phyloP scores from a whole-genome alignment of 2,888 invertebrate species.

The Synanthedon tipuliformis region DNA sequence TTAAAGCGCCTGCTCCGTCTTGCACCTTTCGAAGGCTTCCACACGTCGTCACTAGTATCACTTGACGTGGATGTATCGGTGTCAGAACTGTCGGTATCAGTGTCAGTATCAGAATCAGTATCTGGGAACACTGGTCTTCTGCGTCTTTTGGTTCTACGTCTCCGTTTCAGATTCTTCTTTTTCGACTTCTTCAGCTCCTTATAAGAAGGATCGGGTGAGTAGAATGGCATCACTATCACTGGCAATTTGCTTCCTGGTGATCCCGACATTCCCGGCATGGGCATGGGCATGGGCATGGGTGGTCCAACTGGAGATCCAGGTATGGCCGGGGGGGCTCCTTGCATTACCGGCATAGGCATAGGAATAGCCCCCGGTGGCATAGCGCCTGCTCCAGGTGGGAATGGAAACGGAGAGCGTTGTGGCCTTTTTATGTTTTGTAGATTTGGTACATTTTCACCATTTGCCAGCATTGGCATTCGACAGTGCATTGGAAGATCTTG shows the following conservation, averaged over 20 bases:
- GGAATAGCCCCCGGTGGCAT: conserved; percentile 2
- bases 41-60: conserved; percentile 23
- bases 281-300: conserved; percentile 11
- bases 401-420: conserved; percentile 18
- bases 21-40: conserved; percentile 21
- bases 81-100: conserved; percentile 7
- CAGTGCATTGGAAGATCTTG: conserved; percentile 59
- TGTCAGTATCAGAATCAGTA: conserved; percentile 2
- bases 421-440: conserved; percentile 11
- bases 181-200: conserved; percentile 15
- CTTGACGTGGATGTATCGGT: conserved; percentile 12
- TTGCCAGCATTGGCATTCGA: conserved; percentile 33
- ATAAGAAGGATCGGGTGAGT: conserved; percentile 39
- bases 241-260: conserved; percentile 42
- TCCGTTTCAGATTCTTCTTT: conserved; percentile 6
- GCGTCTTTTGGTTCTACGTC: conserved; percentile 10
- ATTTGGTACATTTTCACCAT: conserved; percentile 16
- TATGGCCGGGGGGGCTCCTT: conserved; percentile 10
- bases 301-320: conserved; percentile 4
- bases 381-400: neutral
- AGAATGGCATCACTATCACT: conserved; percentile 61
- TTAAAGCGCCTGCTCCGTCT: conserved; percentile 17
- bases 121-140: conserved; percentile 5
- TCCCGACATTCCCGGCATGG: conserved; percentile 12
- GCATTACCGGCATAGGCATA: conserved; percentile 8